Evolutionary conservation across 2,797 vertebrate species (phyloP), one percentile per base, ranked within the genome.

Genomic region (Linurgus olivaceus): DNA sequence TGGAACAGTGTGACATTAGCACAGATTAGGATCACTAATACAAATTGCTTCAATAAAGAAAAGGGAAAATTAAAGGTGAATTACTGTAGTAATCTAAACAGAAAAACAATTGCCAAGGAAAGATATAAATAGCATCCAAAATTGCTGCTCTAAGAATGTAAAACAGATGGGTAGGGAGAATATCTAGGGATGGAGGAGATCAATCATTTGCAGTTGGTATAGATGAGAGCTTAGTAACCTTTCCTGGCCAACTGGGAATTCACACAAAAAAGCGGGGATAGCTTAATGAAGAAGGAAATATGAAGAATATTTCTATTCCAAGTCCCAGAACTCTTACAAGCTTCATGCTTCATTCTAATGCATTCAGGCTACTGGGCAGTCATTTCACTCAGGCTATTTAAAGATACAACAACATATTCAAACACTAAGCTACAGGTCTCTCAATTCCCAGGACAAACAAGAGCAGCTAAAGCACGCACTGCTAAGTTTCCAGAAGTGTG

Each of bases 11-110:
- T 40, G 35, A 33, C 18, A n/a, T 25, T 63, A 82, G 66, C 80
- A 87, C 28, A 92, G 86, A 68, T 67, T 84, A 86, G 45, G 48
- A 95, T 78, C 44, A 40, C 66, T 63, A 59, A 93, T 48, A 84
- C 6, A 82, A 91, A 91, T n/a, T 57, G 55, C 66, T 91, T 80
- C 17, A 13, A 68, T 63, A 91, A 78, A 90, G 61, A 37, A 58
- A 89, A 31, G 54, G 79, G 78, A 82, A 91, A 89, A 93, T 86
- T 75, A 81, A 90, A 95, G 82, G 70, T 75, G 55, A 93, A 87
- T 57, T 71, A 74, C n/a, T 76, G 38, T 24, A 58, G 66, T n/a
- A 70, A 67, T 86, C 67, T 59, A 65, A 73, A 85, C 33, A 28
- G 17, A 68, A 78, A 76, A 86, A 68, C 25, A 76, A 71, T 33